Evolutionary conservation across 2,888 invertebrate genomes (phyloP).

Genomic region (Epinotia ramella): DNA sequence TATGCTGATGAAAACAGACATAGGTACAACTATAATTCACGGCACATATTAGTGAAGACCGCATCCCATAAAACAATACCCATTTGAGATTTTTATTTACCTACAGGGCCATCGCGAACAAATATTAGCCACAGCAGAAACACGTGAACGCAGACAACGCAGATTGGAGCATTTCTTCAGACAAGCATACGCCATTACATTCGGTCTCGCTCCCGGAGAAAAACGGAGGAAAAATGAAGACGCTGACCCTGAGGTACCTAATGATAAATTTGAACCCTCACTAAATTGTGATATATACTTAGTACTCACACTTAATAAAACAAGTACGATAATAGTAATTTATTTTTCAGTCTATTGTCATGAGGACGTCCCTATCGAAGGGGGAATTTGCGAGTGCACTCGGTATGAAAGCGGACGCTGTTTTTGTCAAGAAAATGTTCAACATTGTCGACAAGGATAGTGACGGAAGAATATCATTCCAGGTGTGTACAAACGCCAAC

Average conservation of each 20-base stretch:
- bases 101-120: conserved; percentile 90
- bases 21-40: no score
- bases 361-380: conserved; percentile 96
- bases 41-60: no score
- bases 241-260: conserved; percentile 90
- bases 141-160: conserved; percentile 96
- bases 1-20: no score
- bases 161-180: conserved; percentile 97
- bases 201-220: conserved; percentile 95
- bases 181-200: conserved; percentile 97
- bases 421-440: conserved; percentile 98
- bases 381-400: conserved; percentile 97
- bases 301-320: no score
- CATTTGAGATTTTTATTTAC: conserved; percentile 2
- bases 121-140: conserved; percentile 96
- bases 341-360: conserved; percentile 90
- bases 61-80: no score
- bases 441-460: conserved; percentile 98
- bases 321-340: not conserved
- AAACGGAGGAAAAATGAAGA: conserved; percentile 90
- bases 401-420: conserved; percentile 97
- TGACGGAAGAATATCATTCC: conserved; percentile 97
- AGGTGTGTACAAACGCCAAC: conserved; percentile 77
- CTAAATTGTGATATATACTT: not conserved
- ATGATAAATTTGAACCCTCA: not conserved